Percentiles rank a stretch among this genome's conserved stretches.
These are phyloP conservation scores for Microchrysa polita DNA, from an alignment of 2,888 invertebrate genomes.

Conservation along the genomic window DNA sequence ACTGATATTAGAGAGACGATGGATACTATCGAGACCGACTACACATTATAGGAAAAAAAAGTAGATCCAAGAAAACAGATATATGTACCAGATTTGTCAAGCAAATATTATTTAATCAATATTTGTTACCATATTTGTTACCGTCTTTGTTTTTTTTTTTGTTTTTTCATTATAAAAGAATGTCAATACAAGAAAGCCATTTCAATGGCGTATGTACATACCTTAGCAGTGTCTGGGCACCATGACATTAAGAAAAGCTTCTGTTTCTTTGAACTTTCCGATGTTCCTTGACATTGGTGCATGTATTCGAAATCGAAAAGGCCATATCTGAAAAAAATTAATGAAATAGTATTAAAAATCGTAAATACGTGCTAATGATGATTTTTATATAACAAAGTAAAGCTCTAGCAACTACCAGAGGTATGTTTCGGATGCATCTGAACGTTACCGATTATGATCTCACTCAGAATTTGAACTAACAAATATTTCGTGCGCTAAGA, in stretches of 20 bases:
- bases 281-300: conserved; percentile 96
- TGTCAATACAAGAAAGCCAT: neutral
- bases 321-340: conserved; percentile 79
- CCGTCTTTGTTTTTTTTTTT: neutral
- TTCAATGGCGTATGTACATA: conserved; percentile 62
- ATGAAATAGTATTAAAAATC: no score
- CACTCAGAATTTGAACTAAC: no score
- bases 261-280: conserved; percentile 97
- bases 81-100: neutral
- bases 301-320: conserved; percentile 98
- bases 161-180: neutral
- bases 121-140: neutral
- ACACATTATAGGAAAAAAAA: no score
- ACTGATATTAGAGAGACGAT: conserved; percentile 17
- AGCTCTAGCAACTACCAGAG: no score
- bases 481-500: no score
- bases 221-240: conserved; percentile 98
- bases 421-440: no score
- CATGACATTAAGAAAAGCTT: conserved; percentile 98
- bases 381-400: no score
- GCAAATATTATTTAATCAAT: neutral
- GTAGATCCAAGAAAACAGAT: no score
- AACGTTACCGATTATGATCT: no score
- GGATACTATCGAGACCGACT: no score
- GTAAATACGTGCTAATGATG: no score